These are phyloP conservation scores for Lamellibrachia columna DNA, from an alignment of 2,888 invertebrate species.

Conservation along the genomic window DNA sequence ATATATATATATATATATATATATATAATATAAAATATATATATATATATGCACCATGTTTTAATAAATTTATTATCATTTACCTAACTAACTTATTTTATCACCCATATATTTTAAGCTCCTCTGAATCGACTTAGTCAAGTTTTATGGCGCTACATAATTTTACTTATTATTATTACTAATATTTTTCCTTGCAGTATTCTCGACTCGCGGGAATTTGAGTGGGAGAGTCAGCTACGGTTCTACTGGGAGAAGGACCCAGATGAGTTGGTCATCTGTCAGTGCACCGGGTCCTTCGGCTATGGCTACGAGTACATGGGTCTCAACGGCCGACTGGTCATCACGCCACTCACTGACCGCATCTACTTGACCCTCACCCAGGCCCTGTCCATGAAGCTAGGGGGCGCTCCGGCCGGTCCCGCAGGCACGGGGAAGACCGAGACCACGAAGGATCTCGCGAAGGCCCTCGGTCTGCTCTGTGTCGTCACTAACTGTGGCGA, in stretches of 20 bases:
- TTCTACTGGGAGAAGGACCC: conserved; percentile 88
- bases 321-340: conserved; percentile 87
- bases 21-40: not conserved
- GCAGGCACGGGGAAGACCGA: conserved; percentile 86
- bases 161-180: not conserved
- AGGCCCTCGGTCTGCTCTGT: conserved; percentile 75
- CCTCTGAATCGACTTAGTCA: not conserved
- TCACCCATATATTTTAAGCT: not conserved
- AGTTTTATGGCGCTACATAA: not conserved
- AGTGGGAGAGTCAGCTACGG: conserved; percentile 92
- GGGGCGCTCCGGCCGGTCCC: conserved; percentile 83
- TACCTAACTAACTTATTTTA: not conserved
- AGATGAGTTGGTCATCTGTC: conserved; percentile 83
- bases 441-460: conserved; percentile 90
- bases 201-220: conserved; percentile 84
- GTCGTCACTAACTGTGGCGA: conserved; percentile 85
- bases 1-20: too few species aligned
- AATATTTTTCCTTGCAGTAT: conserved; percentile 78
- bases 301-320: conserved; percentile 98
- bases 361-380: conserved; percentile 93
- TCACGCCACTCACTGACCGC: conserved; percentile 90
- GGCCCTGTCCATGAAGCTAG: conserved; percentile 88
- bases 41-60: not conserved
- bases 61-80: not conserved
- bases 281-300: conserved; percentile 84